Conservation (phyloP, 2,113 vertebrate species). For the Chloropsis hardwickii region DNA sequence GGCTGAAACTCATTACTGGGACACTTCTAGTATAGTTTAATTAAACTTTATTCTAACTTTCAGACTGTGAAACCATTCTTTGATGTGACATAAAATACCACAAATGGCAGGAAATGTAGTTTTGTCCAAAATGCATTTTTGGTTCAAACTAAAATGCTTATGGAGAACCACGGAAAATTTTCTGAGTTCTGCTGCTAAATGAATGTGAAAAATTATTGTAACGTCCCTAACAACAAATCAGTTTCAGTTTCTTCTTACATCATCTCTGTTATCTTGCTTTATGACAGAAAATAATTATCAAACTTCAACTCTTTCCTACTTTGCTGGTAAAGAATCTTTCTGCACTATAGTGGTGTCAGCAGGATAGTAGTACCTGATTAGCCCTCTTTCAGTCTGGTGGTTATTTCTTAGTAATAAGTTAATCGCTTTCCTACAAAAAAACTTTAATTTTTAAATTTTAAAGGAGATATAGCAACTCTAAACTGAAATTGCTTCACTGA, state of each 20-base stretch:
- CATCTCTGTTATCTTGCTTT: neutral
- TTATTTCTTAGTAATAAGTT: neutral
- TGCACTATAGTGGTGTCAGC: neutral
- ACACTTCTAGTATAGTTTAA: neutral
- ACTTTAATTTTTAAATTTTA: neutral
- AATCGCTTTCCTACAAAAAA: neutral
- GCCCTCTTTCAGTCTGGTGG: neutral
- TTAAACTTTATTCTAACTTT: neutral
- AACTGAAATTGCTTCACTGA: neutral
- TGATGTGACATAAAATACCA: neutral
- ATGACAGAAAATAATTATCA: neutral
- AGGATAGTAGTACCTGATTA: neutral
- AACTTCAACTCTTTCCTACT: neutral
- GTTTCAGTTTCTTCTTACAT: neutral
- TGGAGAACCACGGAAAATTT: neutral
- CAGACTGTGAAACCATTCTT: neutral
- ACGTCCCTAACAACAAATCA: neutral
- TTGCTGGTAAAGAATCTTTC: neutral
- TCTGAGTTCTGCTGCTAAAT: neutral
- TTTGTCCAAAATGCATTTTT: neutral
- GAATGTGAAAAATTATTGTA: neutral
- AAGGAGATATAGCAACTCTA: neutral
- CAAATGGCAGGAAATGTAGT: neutral
- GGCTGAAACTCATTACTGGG: neutral
- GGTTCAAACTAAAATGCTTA: neutral